phyloP scores from a whole-genome alignment of 1,140 invertebrate genomes.

The Thalassaphorura encarpata region DNA sequence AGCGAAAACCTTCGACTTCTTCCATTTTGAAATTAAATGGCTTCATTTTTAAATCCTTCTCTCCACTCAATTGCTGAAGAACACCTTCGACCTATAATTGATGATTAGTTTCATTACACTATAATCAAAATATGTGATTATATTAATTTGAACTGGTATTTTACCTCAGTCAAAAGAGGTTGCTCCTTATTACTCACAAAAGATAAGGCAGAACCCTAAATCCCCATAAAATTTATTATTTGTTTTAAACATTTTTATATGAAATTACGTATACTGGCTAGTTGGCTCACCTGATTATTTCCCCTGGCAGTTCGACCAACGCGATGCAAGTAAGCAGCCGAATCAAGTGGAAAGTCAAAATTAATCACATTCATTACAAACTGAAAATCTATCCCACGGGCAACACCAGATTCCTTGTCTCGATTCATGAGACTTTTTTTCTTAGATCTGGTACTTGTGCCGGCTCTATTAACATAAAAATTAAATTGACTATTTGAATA shows the following conservation, averaged over 20 bases:
- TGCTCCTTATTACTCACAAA: constrained; percentile 80
- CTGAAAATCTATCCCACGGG: constrained; percentile 95
- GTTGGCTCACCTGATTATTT: constrained; percentile 57
- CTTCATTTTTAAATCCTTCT: constrained; percentile 29
- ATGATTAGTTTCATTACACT: neutral
- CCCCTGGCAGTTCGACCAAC: constrained; percentile 90
- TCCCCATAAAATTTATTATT: neutral
- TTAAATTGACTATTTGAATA: neutral
- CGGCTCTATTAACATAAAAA: constrained; percentile 1
- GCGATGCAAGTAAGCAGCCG: constrained; percentile 84
- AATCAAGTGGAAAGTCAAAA: constrained; percentile 88
- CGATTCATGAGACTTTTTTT: constrained; percentile 14
- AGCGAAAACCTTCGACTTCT: constrained; percentile 90
- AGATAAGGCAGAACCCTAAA: constrained; percentile 79
- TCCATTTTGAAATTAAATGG: constrained; percentile 90
- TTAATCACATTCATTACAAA: constrained; percentile 96
- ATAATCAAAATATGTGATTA: constrained; percentile 6
- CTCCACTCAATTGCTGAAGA: constrained; percentile 24
- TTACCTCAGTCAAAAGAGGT: constrained; percentile 61
- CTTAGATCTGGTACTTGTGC: constrained; percentile 7
- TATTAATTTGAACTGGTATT: constrained; percentile 37
- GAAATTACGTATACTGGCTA: too few relatives aligned
- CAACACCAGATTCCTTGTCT: constrained; percentile 89
- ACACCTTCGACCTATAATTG: constrained; percentile 20
- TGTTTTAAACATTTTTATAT: too few relatives aligned